phyloP scores from a whole-genome alignment of 2,797 vertebrate species.

The Apogon hyalosoma region DNA sequence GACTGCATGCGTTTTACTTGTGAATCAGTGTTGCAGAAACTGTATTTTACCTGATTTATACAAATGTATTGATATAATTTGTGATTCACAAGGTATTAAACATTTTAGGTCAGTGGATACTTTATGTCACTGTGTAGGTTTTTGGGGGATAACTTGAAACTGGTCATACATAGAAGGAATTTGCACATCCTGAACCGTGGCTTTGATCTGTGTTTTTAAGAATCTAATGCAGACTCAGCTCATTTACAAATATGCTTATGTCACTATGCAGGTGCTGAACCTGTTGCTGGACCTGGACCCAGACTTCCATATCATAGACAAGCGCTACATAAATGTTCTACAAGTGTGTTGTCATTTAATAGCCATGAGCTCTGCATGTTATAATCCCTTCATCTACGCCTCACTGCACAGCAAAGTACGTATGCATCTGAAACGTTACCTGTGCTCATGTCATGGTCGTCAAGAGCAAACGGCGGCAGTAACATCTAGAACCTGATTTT shows the following conservation, averaged over 20 bases:
- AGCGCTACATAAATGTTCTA: slow-evolving; percentile 82
- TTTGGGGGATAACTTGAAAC: too few species aligned
- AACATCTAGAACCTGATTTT: slow-evolving; percentile 54
- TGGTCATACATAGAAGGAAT: too few species aligned
- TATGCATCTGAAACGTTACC: slow-evolving; percentile 77
- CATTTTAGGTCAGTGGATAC: too few species aligned
- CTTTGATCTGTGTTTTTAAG: neutral
- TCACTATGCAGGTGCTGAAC: slow-evolving; percentile 80
- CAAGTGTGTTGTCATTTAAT: slow-evolving; percentile 86
- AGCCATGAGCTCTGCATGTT: slow-evolving; percentile 87
- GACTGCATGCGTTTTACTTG: too few species aligned
- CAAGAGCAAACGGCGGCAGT: slow-evolving; percentile 29
- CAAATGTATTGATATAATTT: too few species aligned
- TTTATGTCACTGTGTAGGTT: too few species aligned
- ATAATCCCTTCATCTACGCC: slow-evolving; percentile 88
- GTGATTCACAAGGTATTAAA: too few species aligned
- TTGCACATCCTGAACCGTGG: neutral
- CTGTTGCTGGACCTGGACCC: slow-evolving; percentile 84
- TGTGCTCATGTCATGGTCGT: slow-evolving; percentile 67
- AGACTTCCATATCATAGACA: slow-evolving; percentile 84
- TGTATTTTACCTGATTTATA: too few species aligned
- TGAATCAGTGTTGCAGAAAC: too few species aligned
- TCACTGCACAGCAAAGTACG: slow-evolving; percentile 86
- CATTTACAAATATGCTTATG: slow-evolving; percentile 10
- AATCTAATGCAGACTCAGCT: neutral